Evolutionary conservation across 2,888 invertebrate genomes (phyloP), one percentile per base, ranked within the genome.

Genomic region (Pollenia labialis): DNA sequence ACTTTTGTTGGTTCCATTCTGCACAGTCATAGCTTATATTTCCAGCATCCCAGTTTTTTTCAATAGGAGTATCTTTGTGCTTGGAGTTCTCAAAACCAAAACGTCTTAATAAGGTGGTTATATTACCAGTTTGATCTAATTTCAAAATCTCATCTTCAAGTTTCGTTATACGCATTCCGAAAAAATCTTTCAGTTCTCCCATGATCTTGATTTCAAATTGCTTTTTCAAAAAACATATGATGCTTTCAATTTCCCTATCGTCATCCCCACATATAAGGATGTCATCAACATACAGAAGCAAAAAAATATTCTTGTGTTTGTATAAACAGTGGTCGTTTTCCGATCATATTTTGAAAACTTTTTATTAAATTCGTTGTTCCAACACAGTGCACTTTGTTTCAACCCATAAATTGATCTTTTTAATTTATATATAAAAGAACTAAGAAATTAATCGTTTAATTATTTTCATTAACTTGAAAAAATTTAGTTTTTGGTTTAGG

Each of bases 291-390:
- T 68, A 66, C 2, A 66, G 16, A n/a, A 56, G 66, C n/a, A 76
- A 46, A 46, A 66, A 76, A 16, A 56, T 66, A 16, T 62, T 18
- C 4, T 54, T 52, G 10, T n/a, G 52, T 23, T 76, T 75, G 23
- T 76, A n/a, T n/a, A n/a, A 14, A 44, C 75, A 76, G 32, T 66
- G 66, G 14, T 77, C 32, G 54, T 77, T 77, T 56, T 77, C 42
- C 10, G 76, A 46, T 60, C 52, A 54, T 75, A 50, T 68, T 71
- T n/a, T 40, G 11, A 80, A 23, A 58, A 44, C 18, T 69, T 76
- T 71, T 16, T 56, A 69, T 80, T 50, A 80, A 74, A 56, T 60
- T 71, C 69, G 40, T 80, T 72, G 42, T 71, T 80, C 52, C 66
- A 77, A 11, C 32, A 76, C 4, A 56, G 46, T 10, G 16, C 56